Evolutionary conservation across 2,113 vertebrate genomes (phyloP), one percentile per base, ranked within the genome.

Genomic region (Machaerirhynchus nigripectus): DNA sequence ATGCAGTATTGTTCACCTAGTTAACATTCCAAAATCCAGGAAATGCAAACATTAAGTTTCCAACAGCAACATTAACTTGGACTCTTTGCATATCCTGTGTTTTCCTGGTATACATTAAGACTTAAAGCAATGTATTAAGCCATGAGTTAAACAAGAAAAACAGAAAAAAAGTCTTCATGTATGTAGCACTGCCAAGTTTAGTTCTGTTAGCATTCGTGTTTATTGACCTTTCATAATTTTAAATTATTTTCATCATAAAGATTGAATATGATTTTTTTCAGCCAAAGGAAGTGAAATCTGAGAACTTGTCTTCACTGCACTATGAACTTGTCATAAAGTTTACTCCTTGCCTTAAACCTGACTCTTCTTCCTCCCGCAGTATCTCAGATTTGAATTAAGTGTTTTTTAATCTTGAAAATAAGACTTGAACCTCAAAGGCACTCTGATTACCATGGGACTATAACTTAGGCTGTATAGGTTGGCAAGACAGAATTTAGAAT

Each of bases 61-160:
- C 96, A 97, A 96, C 88, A 95, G 87, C 85, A 97, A 96, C 93
- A 95, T 96, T 88, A 80, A 90, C 95, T 96, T 97, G 95, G 95
- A 92, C 92, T 90, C 90, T 56, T 71, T 63, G 79, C 71, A 55
- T 83, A 88, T 91, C 90, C 93, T 96, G 85, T 95, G 71, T 96
- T 96, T 96, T 95, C 68, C 56, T 84, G 91, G 87, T 96, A 63
- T 94, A 93, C 71, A 37, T 90, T 95, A 89, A 87, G 52, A 70
- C 85, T 85, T 77, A 86, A 84, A 88, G 85, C 90, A 83, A 93
- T 73, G 47, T 84, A 90, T 95, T 95, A 96, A 94, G 55, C 84
- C 83, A 55, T 67, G 87, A 95, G 76, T 69, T 83, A 81, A 93
- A 91, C 70, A 95, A 96, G 90, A 94, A 96, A 96, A 96, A 77